phyloP scores from a whole-genome alignment of 2,797 vertebrate species.

The Macrochelys suwanniensis region DNA sequence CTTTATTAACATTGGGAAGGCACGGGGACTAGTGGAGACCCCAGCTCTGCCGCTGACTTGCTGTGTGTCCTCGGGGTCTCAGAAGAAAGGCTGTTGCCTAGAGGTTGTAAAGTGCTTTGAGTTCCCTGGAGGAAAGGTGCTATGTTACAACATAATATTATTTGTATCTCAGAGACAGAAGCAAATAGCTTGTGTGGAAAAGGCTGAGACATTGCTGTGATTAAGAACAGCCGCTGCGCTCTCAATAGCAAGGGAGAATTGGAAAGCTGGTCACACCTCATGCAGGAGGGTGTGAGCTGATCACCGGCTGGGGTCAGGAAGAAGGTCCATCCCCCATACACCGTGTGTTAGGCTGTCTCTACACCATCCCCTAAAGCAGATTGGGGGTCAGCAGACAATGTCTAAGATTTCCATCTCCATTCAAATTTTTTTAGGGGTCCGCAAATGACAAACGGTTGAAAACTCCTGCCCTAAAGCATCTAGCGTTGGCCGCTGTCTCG shows the following conservation, averaged over 20 bases:
- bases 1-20: too few relatives aligned
- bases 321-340: too few relatives aligned
- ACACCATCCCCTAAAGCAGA: neutral
- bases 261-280: neutral
- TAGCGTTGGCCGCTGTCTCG: neutral
- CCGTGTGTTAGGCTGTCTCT: neutral
- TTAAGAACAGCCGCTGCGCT: neutral
- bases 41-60: neutral
- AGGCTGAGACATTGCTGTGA: rapidly evolving
- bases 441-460: too few relatives aligned
- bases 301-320: neutral
- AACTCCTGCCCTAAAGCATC: neutral
- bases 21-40: too few relatives aligned
- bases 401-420: too few relatives aligned
- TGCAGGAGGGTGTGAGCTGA: neutral
- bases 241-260: neutral
- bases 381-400: too few relatives aligned
- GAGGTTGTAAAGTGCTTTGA: neutral
- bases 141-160: neutral
- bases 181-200: neutral
- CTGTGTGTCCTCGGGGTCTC: neutral
- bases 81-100: neutral
- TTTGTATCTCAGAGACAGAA: neutral
- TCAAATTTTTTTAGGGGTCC: too few relatives aligned
- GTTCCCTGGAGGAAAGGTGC: neutral